Percentiles rank a stretch among this genome's conserved stretches.
phyloP scores from a whole-genome alignment of 2,797 vertebrate genomes.

The Tarsius wallacei region DNA sequence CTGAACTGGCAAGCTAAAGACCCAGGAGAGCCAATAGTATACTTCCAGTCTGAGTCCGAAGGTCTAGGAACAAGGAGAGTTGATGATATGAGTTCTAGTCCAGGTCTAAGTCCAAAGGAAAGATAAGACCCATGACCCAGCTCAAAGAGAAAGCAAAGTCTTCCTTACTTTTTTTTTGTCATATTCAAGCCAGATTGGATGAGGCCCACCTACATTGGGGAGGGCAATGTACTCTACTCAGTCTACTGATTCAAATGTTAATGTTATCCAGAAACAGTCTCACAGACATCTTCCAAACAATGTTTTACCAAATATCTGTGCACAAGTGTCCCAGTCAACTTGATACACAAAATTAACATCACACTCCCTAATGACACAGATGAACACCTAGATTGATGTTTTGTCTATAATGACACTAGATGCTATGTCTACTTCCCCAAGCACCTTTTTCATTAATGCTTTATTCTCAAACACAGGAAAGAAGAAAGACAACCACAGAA shows the following conservation, averaged over 20 bases:
- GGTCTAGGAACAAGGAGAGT: neutral
- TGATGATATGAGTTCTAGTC: neutral
- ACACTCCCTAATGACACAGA: neutral
- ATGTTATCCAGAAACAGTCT: constrained; percentile 28
- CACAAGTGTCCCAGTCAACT: neutral
- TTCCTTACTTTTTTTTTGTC: neutral
- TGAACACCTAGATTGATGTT: neutral
- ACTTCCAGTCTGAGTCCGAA: neutral
- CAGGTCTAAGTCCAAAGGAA: neutral
- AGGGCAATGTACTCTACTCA: neutral
- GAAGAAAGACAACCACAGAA: neutral
- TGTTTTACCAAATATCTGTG: neutral
- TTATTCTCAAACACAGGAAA: constrained; percentile 6
- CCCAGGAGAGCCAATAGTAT: neutral
- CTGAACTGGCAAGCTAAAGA: neutral
- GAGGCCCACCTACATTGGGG: neutral
- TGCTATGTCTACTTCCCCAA: neutral
- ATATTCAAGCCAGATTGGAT: neutral
- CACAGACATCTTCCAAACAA: neutral
- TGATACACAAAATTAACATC: neutral
- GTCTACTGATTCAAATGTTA: neutral
- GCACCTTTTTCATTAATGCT: constrained; percentile 1
- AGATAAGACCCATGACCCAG: neutral
- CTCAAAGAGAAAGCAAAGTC: neutral
- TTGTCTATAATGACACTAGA: neutral